A percentile compares a stretch with the other conserved stretches of the same genome.
Evolutionary conservation across 2,888 invertebrate species (phyloP).

Genomic region (Chouioia cunea): DNA sequence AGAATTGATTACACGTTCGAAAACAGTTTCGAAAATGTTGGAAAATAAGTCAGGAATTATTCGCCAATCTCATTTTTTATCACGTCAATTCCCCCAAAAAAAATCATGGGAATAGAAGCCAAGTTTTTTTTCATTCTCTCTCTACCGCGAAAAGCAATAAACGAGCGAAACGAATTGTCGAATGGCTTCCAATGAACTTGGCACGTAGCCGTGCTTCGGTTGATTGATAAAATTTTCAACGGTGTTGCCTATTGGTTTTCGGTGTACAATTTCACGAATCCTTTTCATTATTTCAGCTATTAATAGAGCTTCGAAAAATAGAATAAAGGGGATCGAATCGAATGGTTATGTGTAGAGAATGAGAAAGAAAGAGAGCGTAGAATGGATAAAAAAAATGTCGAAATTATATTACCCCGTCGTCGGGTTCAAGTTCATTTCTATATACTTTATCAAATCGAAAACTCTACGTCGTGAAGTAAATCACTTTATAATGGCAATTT

Average conservation of each 20-base stretch:
- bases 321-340: too few relatives aligned
- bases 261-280: conserved; percentile 29
- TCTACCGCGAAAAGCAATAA: conserved; percentile 9
- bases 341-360: too few relatives aligned
- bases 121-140: too few relatives aligned
- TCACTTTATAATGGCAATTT: too few relatives aligned
- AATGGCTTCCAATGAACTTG: conserved; percentile 14
- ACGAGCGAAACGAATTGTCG: conserved; percentile 18
- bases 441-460: conserved; percentile 4
- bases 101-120: too few relatives aligned
- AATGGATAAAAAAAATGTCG: conserved; percentile 1
- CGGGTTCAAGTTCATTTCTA: conserved; percentile 32
- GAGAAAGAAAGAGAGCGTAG: too few relatives aligned
- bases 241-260: conserved; percentile 31
- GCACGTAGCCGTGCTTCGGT: conserved; percentile 1
- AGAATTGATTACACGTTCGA: too few relatives aligned
- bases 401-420: conserved; percentile 38
- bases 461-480: neutral
- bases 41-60: too few relatives aligned
- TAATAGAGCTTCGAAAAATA: conserved; percentile 32
- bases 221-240: conserved; percentile 46
- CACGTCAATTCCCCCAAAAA: too few relatives aligned
- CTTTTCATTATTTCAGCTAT: conserved; percentile 41
- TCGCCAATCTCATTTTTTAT: too few relatives aligned
- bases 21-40: too few relatives aligned